Base-by-base conservation (phyloP, 2,888 invertebrate species). In the Chrysomela aeneicollis region DNA sequence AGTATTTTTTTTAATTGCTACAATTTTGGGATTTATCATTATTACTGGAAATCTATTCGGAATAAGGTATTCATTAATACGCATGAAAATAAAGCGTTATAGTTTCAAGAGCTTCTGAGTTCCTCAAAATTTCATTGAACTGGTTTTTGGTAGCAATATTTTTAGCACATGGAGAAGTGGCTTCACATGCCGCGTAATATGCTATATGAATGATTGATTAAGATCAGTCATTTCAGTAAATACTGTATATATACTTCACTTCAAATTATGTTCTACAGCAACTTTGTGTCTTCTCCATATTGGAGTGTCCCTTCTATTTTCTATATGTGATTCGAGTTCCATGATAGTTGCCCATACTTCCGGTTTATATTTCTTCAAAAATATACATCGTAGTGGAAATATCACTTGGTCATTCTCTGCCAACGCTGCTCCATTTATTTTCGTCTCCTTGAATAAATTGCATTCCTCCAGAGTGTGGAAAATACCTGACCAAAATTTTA, bases 331-430 rank as follows among this genome's bases (percentile, higher is more conserved):
- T 75, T 88, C 86, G 8, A 89, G 76, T 61, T 82, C 83, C 74
- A 86, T 79, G 10, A 89, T 79, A 55, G 83, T 83, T 66, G 86
- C 83, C 74, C 81, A 87, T 64, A 84, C 83, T 50, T 83, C 81
- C 0, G 88, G 87, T 71, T 88, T 85, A 0, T 83, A 82, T 46
- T 84, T 77, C 66, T 85, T 86, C 75, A 91, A 81, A 32, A 90
- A 79, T 61, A 92, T 79, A 53, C 88, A 89, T 69, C 92, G 85
- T 2, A 92, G 78, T 4, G 91, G 87, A 50, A 88, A 85, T 61
- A 91, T 88, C 12, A 88, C 66, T 64, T 76, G 73, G 9, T 67
- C 63, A 61, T 77, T 74, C 57, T 70, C 66, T 26, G 65, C 63
- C 6, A 78, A 37, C 32, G 66, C 65, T 51, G 71, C 58, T 3